These are phyloP conservation scores for Rapana venosa DNA, from an alignment of 2,888 invertebrate genomes.

Conservation along the genomic window DNA sequence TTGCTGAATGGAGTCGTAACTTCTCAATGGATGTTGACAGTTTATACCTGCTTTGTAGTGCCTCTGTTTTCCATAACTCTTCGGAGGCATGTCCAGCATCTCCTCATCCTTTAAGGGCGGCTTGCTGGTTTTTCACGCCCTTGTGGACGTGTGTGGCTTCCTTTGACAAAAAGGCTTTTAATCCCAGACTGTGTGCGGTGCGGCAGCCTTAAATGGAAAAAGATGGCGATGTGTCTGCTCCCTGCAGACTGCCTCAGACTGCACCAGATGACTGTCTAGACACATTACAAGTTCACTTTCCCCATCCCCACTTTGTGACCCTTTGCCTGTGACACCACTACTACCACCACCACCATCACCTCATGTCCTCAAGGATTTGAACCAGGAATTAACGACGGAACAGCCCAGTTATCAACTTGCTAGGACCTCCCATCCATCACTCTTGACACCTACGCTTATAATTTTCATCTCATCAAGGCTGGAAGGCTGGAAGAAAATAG, in stretches of 20 bases:
- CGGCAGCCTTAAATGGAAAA: not conserved
- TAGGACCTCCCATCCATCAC: too few species aligned
- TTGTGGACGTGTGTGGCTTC: conserved; percentile 7
- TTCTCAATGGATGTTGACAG: conserved; percentile 3
- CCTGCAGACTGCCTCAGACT: not conserved
- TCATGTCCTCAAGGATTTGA: too few species aligned
- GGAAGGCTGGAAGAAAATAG: too few species aligned
- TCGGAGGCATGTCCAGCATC: not conserved
- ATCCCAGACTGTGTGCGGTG: not conserved
- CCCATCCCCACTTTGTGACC: not conserved
- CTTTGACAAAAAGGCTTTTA: conserved; percentile 5
- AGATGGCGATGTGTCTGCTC: not conserved
- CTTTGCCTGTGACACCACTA: not conserved
- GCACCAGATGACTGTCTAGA: conserved; percentile 4
- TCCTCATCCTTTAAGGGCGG: not conserved
- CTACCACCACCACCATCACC: not conserved
- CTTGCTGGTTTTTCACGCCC: not conserved
- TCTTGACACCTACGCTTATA: too few species aligned
- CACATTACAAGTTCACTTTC: not conserved
- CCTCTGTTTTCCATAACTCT: not conserved
- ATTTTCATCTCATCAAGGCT: too few species aligned
- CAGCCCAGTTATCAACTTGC: too few species aligned
- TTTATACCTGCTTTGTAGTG: not conserved
- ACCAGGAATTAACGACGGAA: too few species aligned
- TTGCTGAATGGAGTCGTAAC: conserved; percentile 26